phyloP scores from a whole-genome alignment of 2,113 vertebrate genomes.

The Epinephelus moara region DNA sequence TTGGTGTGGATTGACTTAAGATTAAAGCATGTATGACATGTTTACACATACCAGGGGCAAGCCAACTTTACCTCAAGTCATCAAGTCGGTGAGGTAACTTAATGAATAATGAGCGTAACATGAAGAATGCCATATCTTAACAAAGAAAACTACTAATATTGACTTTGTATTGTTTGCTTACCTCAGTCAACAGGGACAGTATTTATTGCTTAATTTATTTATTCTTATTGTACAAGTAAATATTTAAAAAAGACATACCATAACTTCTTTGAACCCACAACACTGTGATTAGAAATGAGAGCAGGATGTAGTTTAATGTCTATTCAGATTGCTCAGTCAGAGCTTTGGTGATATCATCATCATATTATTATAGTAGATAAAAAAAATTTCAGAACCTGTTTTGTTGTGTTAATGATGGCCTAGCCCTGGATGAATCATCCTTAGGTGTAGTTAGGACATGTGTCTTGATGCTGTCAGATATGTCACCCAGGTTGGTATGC shows the following conservation, averaged over 20 bases:
- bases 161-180: slow-evolving; percentile 8
- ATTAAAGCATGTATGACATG: slow-evolving; percentile 2
- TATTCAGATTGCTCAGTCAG: neutral
- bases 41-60: neutral
- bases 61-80: neutral
- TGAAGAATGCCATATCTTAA: neutral
- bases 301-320: neutral
- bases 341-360: neutral
- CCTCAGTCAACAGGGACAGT: neutral
- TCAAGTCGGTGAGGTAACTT: neutral
- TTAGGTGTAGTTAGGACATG: slow-evolving; percentile 21
- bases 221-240: slow-evolving; percentile 24
- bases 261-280: neutral
- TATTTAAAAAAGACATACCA: slow-evolving; percentile 8
- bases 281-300: neutral
- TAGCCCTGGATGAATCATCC: slow-evolving; percentile 37
- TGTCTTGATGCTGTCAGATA: slow-evolving; percentile 9
- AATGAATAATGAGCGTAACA: neutral
- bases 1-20: neutral
- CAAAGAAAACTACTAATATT: slow-evolving; percentile 39
- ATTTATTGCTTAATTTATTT: neutral
- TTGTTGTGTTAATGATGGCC: slow-evolving; percentile 6
- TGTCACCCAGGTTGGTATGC: neutral
- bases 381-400: slow-evolving; percentile 33
- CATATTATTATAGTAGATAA: neutral